Conservation (phyloP, 2,797 vertebrate species). For the Molossus alvarezi region DNA sequence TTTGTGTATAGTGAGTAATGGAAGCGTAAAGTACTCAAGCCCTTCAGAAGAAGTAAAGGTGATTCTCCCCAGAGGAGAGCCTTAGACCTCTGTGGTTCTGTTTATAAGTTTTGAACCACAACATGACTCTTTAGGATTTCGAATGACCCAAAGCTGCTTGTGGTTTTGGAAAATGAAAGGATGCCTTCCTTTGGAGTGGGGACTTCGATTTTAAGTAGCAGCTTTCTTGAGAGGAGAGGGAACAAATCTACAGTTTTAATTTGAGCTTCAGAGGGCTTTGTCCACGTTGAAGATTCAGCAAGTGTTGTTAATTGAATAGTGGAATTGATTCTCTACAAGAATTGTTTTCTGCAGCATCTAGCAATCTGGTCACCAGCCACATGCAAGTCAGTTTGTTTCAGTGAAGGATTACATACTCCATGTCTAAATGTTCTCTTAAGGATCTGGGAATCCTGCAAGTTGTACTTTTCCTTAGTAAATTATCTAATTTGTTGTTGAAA, state of each 20-base stretch:
- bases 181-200: not conserved
- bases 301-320: conserved; percentile 48
- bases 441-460: conserved; percentile 45
- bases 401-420: conserved; percentile 5
- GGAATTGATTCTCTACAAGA: conserved; percentile 60
- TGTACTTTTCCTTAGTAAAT: conserved; percentile 62
- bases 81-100: not conserved
- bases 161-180: conserved; percentile 61
- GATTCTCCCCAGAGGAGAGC: not conserved
- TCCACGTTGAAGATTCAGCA: conserved; percentile 22
- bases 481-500: conserved; percentile 49
- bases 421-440: conserved; percentile 9
- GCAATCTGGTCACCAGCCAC: conserved; percentile 53
- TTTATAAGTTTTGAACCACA: conserved; percentile 17
- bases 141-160: conserved; percentile 11
- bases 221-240: conserved; percentile 51
- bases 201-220: conserved; percentile 35
- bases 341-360: conserved; percentile 67
- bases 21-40: not conserved
- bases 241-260: conserved; percentile 6
- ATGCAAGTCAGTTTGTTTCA: conserved; percentile 58
- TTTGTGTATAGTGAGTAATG: not conserved
- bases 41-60: not conserved
- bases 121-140: not conserved
- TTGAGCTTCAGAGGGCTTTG: conserved; percentile 50